These are phyloP conservation scores for Crotalus viridis DNA, from an alignment of 2,113 vertebrate genomes.

Conservation along the genomic window DNA sequence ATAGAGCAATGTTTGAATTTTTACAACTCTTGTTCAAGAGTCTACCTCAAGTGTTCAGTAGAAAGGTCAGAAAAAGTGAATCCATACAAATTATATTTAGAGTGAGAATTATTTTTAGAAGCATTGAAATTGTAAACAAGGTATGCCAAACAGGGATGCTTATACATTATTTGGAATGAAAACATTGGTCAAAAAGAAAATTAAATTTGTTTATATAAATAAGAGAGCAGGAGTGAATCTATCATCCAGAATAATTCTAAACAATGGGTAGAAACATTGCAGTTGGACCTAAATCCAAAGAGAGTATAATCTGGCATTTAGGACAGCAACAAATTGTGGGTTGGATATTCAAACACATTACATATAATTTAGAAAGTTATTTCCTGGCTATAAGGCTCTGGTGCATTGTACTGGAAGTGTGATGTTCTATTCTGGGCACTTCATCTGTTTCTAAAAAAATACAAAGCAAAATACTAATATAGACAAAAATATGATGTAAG, in stretches of 20 bases:
- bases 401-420: conserved; percentile 20
- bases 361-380: background rate
- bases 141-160: conserved; percentile 25
- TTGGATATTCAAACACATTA: conserved; percentile 34
- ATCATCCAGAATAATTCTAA: conserved; percentile 6
- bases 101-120: conserved; percentile 20
- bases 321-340: conserved; percentile 7
- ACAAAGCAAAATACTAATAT: background rate
- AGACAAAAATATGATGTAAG: background rate
- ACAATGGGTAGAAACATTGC: background rate
- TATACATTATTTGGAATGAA: conserved; percentile 37
- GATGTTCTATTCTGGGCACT: conserved; percentile 34
- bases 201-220: conserved; percentile 15
- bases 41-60: conserved; percentile 9
- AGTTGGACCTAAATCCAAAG: conserved; percentile 15
- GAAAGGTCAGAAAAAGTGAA: background rate
- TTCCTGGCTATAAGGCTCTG: conserved; percentile 21
- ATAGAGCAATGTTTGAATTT: conserved; percentile 16
- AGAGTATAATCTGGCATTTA: background rate
- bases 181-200: conserved; percentile 32
- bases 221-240: background rate
- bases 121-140: conserved; percentile 4
- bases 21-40: conserved; percentile 32
- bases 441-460: background rate
- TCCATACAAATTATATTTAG: background rate